A percentile compares a stretch with the other conserved stretches of the same genome.
Conservation (phyloP, 2,113 vertebrate species). For the Pelusios castaneus region DNA sequence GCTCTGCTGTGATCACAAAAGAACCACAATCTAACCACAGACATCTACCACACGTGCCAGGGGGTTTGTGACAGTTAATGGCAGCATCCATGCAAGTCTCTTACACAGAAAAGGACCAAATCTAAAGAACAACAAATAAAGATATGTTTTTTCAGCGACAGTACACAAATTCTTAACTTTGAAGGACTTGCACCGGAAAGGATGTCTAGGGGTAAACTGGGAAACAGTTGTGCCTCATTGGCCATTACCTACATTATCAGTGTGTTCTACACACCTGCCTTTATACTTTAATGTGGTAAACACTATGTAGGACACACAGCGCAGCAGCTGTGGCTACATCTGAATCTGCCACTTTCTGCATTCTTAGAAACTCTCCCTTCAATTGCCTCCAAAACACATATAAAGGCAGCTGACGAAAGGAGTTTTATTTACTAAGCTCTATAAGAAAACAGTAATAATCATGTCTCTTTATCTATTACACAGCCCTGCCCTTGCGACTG, state of each 20-base stretch:
- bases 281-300: slow-evolving; percentile 35
- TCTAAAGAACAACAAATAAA: background rate
- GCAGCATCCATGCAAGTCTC: background rate
- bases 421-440: background rate
- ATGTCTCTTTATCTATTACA: background rate
- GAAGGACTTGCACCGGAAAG: too few species aligned
- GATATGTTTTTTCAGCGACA: background rate
- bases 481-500: too few species aligned
- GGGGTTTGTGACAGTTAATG: background rate
- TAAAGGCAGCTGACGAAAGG: background rate
- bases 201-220: background rate
- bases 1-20: background rate
- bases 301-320: background rate
- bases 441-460: background rate
- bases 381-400: background rate
- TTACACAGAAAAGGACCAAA: background rate
- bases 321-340: background rate
- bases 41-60: background rate
- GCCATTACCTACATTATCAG: background rate
- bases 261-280: background rate
- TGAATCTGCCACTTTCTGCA: background rate
- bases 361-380: background rate
- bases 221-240: background rate
- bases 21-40: slow-evolving; percentile 5
- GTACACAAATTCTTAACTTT: background rate